Conservation (phyloP, 53 echinoderm and acorn worm genomes). For the Henricia sp. region DNA sequence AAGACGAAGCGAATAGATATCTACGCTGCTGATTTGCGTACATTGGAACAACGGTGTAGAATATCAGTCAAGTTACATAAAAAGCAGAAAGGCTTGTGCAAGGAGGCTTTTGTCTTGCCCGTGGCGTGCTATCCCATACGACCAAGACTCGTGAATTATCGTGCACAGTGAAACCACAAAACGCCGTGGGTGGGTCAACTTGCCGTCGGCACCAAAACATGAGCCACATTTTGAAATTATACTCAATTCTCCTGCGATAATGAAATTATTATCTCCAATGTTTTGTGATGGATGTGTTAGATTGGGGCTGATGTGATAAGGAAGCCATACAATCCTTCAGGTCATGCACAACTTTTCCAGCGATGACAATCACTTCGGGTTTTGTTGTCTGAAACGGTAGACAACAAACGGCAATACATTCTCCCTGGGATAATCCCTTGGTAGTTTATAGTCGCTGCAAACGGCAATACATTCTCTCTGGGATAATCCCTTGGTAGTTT, state of each 20-base stretch:
- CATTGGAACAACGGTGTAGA: neutral
- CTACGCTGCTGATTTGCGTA: neutral
- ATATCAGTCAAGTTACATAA: neutral
- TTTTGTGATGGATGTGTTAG: conserved; percentile 56
- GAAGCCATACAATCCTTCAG: conserved; percentile 11
- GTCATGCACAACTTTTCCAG: neutral
- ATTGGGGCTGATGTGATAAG: conserved; percentile 49
- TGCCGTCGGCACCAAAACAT: conserved; percentile 45
- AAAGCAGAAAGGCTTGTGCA: neutral
- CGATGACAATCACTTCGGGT: too few relatives aligned
- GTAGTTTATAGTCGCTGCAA: too few relatives aligned
- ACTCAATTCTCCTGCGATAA: conserved; percentile 29
- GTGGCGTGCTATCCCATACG: conserved; percentile 22
- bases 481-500: too few relatives aligned
- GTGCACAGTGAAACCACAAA: conserved; percentile 3
- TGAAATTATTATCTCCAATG: conserved; percentile 56
- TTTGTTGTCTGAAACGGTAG: too few relatives aligned
- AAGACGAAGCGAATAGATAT: neutral
- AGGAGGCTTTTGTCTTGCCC: neutral
- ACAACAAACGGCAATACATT: too few relatives aligned
- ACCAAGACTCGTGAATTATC: conserved; percentile 29
- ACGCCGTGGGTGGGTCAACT: neutral
- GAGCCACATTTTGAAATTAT: conserved; percentile 61
- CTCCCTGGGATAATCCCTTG: too few relatives aligned
- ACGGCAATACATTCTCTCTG: too few relatives aligned